phyloP scores from a whole-genome alignment of 1,140 invertebrate species.

The Maniola jurtina region DNA sequence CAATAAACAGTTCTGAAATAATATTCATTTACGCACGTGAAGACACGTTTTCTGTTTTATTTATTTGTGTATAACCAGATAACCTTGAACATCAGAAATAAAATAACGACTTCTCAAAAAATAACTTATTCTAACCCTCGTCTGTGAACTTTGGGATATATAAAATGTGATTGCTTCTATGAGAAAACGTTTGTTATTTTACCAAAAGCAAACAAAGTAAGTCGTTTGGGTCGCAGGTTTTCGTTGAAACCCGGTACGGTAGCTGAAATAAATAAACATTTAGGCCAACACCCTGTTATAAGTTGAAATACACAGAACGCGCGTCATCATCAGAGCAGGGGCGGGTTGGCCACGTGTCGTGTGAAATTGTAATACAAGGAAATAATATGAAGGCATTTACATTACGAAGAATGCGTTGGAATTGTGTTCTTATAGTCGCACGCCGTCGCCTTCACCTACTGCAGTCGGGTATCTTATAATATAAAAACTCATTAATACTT shows the following conservation, averaged over 20 bases:
- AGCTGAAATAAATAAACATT: slow-evolving; percentile 40
- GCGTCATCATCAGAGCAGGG: too few species aligned
- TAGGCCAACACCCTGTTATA: slow-evolving; percentile 10
- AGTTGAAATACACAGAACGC: too few species aligned
- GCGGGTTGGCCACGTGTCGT: too few species aligned
- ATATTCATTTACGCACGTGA: not conserved
- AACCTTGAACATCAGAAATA: not conserved
- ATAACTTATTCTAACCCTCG: not conserved
- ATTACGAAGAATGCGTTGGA: too few species aligned
- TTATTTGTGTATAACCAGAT: not conserved
- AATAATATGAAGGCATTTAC: too few species aligned
- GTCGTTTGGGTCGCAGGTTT: slow-evolving; percentile 7
- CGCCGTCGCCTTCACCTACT: too few species aligned
- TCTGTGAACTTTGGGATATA: slow-evolving; percentile 14
- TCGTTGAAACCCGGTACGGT: slow-evolving; percentile 20
- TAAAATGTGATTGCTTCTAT: slow-evolving; percentile 24
- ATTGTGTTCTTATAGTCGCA: too few species aligned
- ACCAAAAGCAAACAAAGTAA: slow-evolving; percentile 26
- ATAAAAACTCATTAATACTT: too few species aligned
- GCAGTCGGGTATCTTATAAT: too few species aligned
- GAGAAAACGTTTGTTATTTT: slow-evolving; percentile 43
- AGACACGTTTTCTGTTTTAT: not conserved
- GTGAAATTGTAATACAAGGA: too few species aligned
- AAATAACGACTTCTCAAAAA: not conserved
- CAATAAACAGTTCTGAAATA: too few species aligned